Evolutionary conservation across 2,113 vertebrate species (phyloP).

Genomic region (Peucedramus taeniatus): DNA sequence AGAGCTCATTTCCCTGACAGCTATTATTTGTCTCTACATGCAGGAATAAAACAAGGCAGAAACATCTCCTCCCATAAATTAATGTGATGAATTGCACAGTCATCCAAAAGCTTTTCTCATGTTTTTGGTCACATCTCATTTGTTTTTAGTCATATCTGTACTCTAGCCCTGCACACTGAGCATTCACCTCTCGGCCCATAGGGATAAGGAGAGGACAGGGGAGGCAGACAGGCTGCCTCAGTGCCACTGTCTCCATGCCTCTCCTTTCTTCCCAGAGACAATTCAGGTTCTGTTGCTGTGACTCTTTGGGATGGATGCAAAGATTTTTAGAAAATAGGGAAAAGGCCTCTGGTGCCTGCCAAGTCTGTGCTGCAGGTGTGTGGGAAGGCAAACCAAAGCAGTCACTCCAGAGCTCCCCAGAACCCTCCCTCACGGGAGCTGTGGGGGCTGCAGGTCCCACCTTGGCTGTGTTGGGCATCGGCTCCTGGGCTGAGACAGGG

Average conservation of each 20-base stretch:
- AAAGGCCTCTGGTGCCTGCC: background rate
- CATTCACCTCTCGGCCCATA: accelerated
- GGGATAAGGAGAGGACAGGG: background rate
- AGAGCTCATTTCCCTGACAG: background rate
- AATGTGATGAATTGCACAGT: background rate
- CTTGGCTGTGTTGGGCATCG: accelerated
- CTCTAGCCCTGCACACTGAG: background rate
- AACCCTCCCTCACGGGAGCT: background rate
- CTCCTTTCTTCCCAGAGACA: background rate
- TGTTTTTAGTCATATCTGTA: background rate
- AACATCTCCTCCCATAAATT: background rate
- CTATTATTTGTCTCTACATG: background rate
- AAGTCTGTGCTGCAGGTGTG: background rate
- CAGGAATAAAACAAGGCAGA: background rate
- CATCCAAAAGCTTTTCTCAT: background rate
- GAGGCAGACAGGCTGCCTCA: background rate
- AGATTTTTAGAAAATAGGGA: background rate
- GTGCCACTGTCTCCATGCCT: background rate
- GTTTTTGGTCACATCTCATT: background rate
- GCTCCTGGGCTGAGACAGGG: background rate
- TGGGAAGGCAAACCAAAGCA: background rate
- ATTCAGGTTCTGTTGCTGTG: background rate
- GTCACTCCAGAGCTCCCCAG: background rate
- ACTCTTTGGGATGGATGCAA: background rate
- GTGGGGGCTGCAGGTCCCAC: background rate